Base-by-base conservation (phyloP, 2,888 invertebrate genomes). In the Clunio marinus region DNA sequence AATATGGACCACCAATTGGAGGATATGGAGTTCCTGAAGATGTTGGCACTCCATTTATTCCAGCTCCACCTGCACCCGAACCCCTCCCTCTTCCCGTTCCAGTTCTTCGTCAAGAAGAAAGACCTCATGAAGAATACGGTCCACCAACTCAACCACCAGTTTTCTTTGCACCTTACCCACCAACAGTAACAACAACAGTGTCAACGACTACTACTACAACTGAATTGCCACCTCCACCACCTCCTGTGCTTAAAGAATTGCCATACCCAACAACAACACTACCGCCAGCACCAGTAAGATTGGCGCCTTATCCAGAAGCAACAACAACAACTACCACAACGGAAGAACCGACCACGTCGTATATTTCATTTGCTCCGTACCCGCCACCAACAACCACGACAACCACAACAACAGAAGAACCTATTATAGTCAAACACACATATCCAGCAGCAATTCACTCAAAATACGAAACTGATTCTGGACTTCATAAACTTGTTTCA, bases 221-320 rank as follows among this genome's bases (percentile, higher is more conserved):
- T 25, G 51, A 51, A 22, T 70, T 70, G 22, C 71, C 74, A 15
- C 73, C 74, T n/a, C 72, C 73, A 28, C 65, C 69, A 28, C 62
- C 46, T 7, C 41, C 69, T 25, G 66, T 63, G 35, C 70, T 71
- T 45, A 62, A 68, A n/a, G n/a, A n/a, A n/a, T n/a, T n/a, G n/a
- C n/a, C n/a, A n/a, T n/a, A n/a, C 2, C 46, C 46, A 28, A 17
- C 46, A 28, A 65, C 63, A 24, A 63, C 41, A n/a, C n/a, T n/a
- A n/a, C n/a, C 13, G 25, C 25, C 4, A 37, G 10, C 28, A 7
- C 25, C 15, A 46, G 63, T 69, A 20, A 63, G 58, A 13, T 24
- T 69, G 32, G 70, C 59, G 27, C 70, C 70, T 32, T 69, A 70
- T 69, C 69, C 70, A 3, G 25, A 70, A 27, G 35, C 68, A 28